These are phyloP conservation scores for Hyposoter didymator DNA, from an alignment of 2,888 invertebrate species.

Conservation along the genomic window DNA sequence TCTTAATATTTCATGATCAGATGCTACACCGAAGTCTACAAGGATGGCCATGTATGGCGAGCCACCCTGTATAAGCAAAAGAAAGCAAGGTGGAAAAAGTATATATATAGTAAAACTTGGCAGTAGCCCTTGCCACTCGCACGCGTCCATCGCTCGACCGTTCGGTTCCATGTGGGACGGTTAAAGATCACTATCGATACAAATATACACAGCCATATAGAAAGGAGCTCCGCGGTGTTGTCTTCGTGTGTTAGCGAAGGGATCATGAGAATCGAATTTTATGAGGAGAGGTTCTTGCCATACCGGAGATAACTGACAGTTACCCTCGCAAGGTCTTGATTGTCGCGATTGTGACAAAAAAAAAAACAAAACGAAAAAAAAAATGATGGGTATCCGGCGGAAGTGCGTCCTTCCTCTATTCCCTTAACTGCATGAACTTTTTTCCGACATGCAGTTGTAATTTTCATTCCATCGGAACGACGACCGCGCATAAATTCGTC, in stretches of 20 bases:
- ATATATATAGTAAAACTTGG: slow-evolving; percentile 34
- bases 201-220: slow-evolving; percentile 45
- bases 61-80: slow-evolving; percentile 1
- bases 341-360: slow-evolving; percentile 83
- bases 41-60: neutral
- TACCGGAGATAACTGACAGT: slow-evolving; percentile 54
- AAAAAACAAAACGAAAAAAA: slow-evolving; percentile 20
- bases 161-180: slow-evolving; percentile 75
- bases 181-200: slow-evolving; percentile 83
- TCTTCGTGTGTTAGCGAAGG: slow-evolving; percentile 33
- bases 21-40: neutral
- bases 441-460: slow-evolving; percentile 10
- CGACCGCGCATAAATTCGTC: neutral
- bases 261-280: slow-evolving; percentile 34
- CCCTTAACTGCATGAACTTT: slow-evolving; percentile 30
- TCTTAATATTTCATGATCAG: neutral
- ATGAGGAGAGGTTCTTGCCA: slow-evolving; percentile 13
- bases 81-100: slow-evolving; percentile 27
- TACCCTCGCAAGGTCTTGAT: slow-evolving; percentile 79
- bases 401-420: slow-evolving; percentile 74
- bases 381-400: slow-evolving; percentile 84
- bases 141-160: slow-evolving; percentile 66
- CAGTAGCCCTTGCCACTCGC: slow-evolving; percentile 37
- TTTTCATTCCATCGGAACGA: neutral
- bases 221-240: slow-evolving; percentile 41